Evolutionary conservation across 2,113 vertebrate species (phyloP).

Genomic region (Tachuris rubrigastra): DNA sequence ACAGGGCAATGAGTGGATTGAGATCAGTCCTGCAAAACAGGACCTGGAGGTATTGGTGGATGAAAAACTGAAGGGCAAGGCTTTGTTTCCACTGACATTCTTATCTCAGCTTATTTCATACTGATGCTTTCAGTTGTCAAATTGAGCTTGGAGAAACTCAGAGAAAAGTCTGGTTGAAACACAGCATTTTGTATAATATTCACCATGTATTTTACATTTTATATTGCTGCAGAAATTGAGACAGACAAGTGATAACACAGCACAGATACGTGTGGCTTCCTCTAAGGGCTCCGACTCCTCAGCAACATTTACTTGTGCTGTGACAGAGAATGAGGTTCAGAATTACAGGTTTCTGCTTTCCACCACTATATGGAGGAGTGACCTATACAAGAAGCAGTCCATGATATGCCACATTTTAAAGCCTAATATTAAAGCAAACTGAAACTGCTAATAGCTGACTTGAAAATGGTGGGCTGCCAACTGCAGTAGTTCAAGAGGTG

Average conservation of each 20-base stretch:
- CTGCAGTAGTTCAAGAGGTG: background rate
- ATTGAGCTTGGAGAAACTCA: background rate
- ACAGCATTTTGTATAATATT: background rate
- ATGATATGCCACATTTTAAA: background rate
- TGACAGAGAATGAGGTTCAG: background rate
- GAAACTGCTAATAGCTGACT: background rate
- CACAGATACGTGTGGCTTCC: background rate
- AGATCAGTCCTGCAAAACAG: background rate
- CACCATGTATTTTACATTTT: background rate
- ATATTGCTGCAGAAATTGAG: background rate
- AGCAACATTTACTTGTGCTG: background rate
- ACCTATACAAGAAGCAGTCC: background rate
- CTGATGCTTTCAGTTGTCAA: background rate
- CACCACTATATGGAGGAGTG: rapidly evolving
- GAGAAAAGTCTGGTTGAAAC: background rate
- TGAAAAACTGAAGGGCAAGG: background rate
- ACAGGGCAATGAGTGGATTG: rapidly evolving
- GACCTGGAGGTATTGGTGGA: background rate
- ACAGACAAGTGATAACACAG: background rate
- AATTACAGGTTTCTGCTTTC: background rate
- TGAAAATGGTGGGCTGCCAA: background rate
- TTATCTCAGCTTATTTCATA: background rate
- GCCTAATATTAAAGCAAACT: background rate
- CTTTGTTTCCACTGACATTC: background rate
- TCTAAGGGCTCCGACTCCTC: background rate